Percentiles rank a stretch among this genome's conserved stretches.
These are phyloP conservation scores for Halcyon chelicuti DNA, from an alignment of 2,797 vertebrate species.

Conservation along the genomic window DNA sequence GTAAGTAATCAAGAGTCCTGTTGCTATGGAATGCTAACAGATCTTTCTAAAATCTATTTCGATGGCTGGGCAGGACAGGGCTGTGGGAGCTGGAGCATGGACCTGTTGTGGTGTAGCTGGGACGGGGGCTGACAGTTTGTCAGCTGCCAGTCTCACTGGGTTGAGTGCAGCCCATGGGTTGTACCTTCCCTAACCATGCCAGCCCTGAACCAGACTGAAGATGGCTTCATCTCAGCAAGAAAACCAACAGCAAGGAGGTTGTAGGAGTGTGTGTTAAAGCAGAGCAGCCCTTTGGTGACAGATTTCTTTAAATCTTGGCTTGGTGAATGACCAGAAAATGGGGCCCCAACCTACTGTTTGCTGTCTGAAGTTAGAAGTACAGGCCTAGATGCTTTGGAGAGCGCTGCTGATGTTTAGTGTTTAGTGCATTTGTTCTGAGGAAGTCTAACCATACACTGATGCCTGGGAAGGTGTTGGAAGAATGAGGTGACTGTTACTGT, in stretches of 20 bases:
- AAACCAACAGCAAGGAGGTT: neutral
- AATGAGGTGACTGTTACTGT: neutral
- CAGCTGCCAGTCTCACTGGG: accelerated
- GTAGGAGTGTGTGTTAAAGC: neutral
- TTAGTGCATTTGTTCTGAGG: neutral
- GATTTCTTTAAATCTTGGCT: neutral
- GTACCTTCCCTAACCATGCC: neutral
- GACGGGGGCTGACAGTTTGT: neutral
- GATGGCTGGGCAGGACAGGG: neutral
- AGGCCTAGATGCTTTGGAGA: neutral
- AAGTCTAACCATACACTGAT: neutral
- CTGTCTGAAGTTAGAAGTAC: neutral
- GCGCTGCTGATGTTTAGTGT: accelerated
- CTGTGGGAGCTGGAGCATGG: neutral
- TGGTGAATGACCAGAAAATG: neutral
- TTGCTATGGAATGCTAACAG: neutral
- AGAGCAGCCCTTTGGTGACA: neutral
- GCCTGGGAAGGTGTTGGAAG: neutral
- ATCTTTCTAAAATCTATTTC: neutral
- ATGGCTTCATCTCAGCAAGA: neutral
- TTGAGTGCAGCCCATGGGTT: neutral
- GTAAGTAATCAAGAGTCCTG: neutral
- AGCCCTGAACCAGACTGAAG: neutral
- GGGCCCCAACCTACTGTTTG: neutral
- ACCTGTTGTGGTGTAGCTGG: accelerated